Conservation (phyloP, 2,113 vertebrate species). For the Sterna hirundo region DNA sequence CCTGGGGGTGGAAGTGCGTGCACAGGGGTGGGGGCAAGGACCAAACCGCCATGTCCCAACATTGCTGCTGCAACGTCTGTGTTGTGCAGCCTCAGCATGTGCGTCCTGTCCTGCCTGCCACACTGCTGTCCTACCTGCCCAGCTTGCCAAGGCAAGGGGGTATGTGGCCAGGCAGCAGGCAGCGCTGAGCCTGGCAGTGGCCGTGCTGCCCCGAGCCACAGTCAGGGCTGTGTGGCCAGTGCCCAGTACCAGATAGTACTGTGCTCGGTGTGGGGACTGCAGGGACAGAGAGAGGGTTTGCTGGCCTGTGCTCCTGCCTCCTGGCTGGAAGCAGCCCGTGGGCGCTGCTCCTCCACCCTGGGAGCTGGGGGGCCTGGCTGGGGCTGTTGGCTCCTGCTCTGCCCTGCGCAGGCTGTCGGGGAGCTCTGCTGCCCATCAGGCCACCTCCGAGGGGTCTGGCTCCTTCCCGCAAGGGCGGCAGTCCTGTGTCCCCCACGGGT, state of each 20-base stretch:
- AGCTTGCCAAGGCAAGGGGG: neutral
- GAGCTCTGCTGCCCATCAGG: neutral
- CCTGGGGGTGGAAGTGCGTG: neutral
- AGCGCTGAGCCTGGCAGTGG: neutral
- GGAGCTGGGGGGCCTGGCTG: neutral
- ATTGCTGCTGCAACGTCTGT: fast-evolving
- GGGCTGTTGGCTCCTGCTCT: neutral
- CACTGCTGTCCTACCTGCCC: neutral
- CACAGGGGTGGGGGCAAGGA: neutral
- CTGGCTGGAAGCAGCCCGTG: neutral
- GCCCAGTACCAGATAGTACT: neutral
- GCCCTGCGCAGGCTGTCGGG: neutral
- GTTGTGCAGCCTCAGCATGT: neutral
- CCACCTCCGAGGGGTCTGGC: neutral
- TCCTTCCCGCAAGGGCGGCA: neutral
- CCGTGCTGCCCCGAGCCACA: neutral
- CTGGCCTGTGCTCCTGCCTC: neutral
- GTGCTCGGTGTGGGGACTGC: fast-evolving
- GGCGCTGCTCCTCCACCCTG: neutral
- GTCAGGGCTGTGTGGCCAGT: neutral
- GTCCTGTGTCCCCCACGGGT: neutral
- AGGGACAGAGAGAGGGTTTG: neutral
- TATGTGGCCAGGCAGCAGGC: neutral
- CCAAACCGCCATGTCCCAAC: neutral
- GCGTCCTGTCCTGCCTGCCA: fast-evolving